Conservation (phyloP, 37 sponge, comb jelly and placozoan genomes). For the Ianthella basta region DNA sequence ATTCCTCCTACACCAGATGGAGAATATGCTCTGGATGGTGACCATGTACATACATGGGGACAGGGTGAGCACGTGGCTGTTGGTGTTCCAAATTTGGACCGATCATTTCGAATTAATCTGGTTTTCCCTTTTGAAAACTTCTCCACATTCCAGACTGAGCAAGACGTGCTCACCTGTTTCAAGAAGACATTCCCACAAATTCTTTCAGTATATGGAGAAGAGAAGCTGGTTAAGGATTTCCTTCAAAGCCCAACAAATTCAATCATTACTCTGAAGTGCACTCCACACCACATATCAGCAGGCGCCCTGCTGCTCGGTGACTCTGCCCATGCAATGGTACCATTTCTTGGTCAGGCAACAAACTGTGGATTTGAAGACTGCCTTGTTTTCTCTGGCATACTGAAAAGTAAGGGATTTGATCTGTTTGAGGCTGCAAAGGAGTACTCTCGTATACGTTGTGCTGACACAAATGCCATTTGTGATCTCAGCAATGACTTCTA, state of each 20-base stretch:
- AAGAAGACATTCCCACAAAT: slow-evolving; percentile 48
- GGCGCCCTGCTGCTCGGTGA: slow-evolving; percentile 50
- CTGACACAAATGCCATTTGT: too few relatives aligned
- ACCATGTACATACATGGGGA: slow-evolving; percentile 69
- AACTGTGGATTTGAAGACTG: too few relatives aligned
- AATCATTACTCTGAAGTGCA: too few relatives aligned
- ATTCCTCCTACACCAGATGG: slow-evolving; percentile 42
- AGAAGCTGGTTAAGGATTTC: slow-evolving; percentile 1
- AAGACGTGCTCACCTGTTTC: slow-evolving; percentile 28
- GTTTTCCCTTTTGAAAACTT: slow-evolving; percentile 49
- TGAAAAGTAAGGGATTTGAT: too few relatives aligned
- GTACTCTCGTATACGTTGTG: too few relatives aligned
- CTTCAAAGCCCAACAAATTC: too few relatives aligned
- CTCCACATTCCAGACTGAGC: background rate
- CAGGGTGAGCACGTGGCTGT: slow-evolving; percentile 48
- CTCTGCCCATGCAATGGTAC: too few relatives aligned
- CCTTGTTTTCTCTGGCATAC: too few relatives aligned
- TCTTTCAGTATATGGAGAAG: slow-evolving; percentile 32
- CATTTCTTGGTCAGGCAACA: too few relatives aligned
- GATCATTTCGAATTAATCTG: slow-evolving; percentile 45
- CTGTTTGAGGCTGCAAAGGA: too few relatives aligned
- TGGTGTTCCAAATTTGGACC: slow-evolving; percentile 46
- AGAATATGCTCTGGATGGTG: slow-evolving; percentile 31
- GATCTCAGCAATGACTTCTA: slow-evolving; percentile 67
- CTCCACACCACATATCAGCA: too few relatives aligned